phyloP scores from a whole-genome alignment of 2,113 vertebrate genomes.

The Brienomyrus longianalis region DNA sequence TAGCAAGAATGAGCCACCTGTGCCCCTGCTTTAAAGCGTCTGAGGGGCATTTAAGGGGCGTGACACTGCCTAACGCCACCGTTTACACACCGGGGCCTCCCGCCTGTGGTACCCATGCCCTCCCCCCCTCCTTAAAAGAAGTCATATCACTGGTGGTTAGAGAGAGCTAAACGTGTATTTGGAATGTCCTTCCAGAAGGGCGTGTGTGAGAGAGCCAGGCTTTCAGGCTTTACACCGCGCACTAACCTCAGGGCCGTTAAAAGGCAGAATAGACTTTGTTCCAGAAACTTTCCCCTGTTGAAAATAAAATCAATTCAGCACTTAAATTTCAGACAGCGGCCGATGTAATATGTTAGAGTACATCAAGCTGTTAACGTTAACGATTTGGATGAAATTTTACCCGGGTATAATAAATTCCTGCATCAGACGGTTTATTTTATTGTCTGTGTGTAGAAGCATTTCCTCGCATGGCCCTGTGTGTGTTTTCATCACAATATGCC shows the following conservation, averaged over 20 bases:
- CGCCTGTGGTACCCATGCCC: not conserved
- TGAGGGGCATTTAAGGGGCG: constrained; percentile 20
- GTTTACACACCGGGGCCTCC: constrained; percentile 12
- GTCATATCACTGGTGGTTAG: not conserved
- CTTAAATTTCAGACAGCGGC: not conserved
- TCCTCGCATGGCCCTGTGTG: not conserved
- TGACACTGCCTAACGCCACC: constrained; percentile 10
- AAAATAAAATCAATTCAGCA: not conserved
- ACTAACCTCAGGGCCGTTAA: not conserved
- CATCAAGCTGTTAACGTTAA: not conserved
- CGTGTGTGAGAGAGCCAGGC: not conserved
- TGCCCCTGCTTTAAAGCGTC: constrained; percentile 30
- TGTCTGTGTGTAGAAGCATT: constrained; percentile 9
- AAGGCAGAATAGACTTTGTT: not conserved
- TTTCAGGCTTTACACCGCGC: not conserved
- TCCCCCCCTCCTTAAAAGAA: not conserved
- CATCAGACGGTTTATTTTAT: not conserved
- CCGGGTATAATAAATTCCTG: not conserved
- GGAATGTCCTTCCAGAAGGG: not conserved
- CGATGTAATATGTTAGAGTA: not conserved
- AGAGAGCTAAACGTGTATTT: not conserved
- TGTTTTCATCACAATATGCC: not conserved
- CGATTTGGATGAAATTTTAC: not conserved
- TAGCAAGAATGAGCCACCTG: constrained; percentile 33
- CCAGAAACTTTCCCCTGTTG: not conserved